Evolutionary conservation across 1,140 invertebrate genomes (phyloP).

Genomic region (Ladona fulva): DNA sequence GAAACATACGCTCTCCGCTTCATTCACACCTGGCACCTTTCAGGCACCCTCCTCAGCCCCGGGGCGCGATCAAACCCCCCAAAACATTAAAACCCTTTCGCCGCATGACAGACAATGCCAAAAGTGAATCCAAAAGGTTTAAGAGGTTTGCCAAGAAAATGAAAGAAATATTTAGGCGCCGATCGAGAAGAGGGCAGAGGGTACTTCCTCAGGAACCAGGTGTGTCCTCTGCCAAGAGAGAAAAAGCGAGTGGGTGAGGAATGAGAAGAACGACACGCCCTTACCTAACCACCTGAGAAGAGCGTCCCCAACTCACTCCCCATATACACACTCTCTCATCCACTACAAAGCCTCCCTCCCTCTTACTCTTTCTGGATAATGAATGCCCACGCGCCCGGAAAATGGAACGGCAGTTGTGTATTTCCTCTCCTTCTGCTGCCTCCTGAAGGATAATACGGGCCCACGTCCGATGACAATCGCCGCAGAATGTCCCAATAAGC

Average conservation of each 20-base stretch:
- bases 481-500: not conserved
- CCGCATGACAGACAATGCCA: too few species aligned
- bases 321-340: not conserved
- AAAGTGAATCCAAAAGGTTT: too few species aligned
- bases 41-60: too few species aligned
- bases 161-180: not conserved
- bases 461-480: not conserved
- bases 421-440: not conserved
- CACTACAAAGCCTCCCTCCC: not conserved
- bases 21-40: too few species aligned
- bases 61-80: too few species aligned
- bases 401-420: not conserved
- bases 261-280: not conserved
- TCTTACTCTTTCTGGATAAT: not conserved
- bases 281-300: conserved; percentile 1
- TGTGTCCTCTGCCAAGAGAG: not conserved
- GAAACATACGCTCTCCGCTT: too few species aligned
- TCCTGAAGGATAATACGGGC: not conserved
- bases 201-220: not conserved
- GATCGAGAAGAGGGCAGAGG: not conserved
- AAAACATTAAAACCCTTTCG: too few species aligned
- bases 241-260: not conserved
- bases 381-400: not conserved
- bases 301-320: not conserved
- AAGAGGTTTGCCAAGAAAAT: too few species aligned